Evolutionary conservation across 2,113 vertebrate species (phyloP).

Genomic region (Vulpes lagopus): DNA sequence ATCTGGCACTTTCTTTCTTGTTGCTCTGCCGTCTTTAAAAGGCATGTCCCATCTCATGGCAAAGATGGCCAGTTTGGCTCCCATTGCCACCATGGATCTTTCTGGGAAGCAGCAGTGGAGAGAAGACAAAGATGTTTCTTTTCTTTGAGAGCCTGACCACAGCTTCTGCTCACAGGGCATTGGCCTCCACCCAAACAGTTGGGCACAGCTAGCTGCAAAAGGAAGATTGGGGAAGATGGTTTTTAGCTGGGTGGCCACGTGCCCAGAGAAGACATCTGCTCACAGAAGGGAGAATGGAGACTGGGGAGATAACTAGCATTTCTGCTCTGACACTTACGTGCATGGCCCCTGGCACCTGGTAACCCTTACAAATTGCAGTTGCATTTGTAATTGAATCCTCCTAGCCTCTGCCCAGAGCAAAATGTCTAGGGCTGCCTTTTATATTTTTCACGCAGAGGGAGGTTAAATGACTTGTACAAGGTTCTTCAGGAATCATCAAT

Average conservation of each 20-base stretch:
- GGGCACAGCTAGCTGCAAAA: neutral
- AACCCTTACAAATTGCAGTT: neutral
- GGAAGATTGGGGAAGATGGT: neutral
- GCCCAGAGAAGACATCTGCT: slow-evolving; percentile 3
- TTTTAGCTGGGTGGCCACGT: neutral
- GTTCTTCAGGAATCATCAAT: neutral
- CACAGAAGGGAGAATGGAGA: neutral
- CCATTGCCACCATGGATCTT: rapidly evolving
- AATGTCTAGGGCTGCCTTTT: neutral
- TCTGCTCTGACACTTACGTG: neutral
- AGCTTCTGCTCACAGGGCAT: neutral
- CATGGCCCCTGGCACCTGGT: neutral
- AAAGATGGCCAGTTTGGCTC: neutral
- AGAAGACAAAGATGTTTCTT: neutral
- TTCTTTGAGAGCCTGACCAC: neutral
- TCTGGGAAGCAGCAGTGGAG: neutral
- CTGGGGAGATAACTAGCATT: neutral
- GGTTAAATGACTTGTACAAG: neutral
- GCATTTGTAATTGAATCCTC: neutral
- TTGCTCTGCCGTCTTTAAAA: neutral
- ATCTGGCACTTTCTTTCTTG: neutral
- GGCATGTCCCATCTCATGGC: rapidly evolving
- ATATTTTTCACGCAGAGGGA: neutral
- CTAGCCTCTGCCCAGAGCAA: neutral
- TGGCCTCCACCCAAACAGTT: neutral